phyloP scores from a whole-genome alignment of 2,888 invertebrate species.

The Atherix ibis region DNA sequence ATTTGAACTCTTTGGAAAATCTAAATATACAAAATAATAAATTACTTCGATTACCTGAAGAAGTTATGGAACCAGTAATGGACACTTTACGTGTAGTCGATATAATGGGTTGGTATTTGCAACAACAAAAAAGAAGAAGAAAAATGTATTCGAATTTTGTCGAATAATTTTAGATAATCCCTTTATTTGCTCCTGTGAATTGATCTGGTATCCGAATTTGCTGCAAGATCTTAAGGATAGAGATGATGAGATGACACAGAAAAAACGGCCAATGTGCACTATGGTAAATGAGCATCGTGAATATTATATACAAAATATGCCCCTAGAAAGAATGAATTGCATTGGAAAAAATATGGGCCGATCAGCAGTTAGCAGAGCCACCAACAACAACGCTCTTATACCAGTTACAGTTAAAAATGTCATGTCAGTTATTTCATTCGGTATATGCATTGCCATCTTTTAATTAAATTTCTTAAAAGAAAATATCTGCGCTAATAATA shows the following conservation, averaged over 20 bases:
- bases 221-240: slow-evolving; percentile 59
- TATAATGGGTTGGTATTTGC: slow-evolving; percentile 60
- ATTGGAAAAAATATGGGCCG: slow-evolving; percentile 40
- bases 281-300: slow-evolving; percentile 69
- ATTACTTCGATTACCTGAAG: slow-evolving; percentile 64
- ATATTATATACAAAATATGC: slow-evolving; percentile 66
- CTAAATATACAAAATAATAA: slow-evolving; percentile 80
- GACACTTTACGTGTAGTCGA: slow-evolving; percentile 77
- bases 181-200: slow-evolving; percentile 70
- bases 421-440: no score
- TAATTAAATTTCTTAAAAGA: no score
- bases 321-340: slow-evolving; percentile 70
- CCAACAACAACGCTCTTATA: not conserved
- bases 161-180: slow-evolving; percentile 74
- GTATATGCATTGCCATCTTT: no score
- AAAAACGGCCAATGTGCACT: slow-evolving; percentile 68
- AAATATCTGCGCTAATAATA: no score
- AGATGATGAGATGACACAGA: slow-evolving; percentile 78
- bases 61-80: slow-evolving; percentile 75
- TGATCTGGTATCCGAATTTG: slow-evolving; percentile 78
- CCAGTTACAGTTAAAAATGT: no score
- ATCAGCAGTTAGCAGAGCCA: slow-evolving; percentile 15
- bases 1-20: slow-evolving; percentile 77
- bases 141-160: no score
- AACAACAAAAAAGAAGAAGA: no score